Percentiles rank a stretch among this genome's conserved stretches.
Conservation (phyloP, 2,113 vertebrate genomes). For the Saguinus midas region DNA sequence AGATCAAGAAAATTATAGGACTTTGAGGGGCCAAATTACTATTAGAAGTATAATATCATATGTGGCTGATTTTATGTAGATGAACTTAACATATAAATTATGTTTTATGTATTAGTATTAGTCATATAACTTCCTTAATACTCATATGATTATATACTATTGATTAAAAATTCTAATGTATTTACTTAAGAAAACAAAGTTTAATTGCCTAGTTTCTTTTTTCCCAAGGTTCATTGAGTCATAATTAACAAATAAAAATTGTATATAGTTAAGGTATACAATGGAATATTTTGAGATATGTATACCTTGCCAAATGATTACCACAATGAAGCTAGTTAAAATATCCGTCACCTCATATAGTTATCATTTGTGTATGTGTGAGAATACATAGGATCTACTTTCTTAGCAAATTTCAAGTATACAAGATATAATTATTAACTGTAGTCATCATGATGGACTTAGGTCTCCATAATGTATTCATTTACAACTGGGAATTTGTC, state of each 20-base stretch:
- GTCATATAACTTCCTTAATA: not conserved
- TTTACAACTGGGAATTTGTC: not conserved
- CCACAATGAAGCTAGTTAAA: not conserved
- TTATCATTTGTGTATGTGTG: not conserved
- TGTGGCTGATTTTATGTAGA: not conserved
- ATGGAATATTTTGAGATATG: not conserved
- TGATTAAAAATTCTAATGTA: not conserved
- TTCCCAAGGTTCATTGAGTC: not conserved
- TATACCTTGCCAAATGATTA: not conserved
- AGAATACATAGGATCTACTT: not conserved
- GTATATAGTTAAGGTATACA: not conserved
- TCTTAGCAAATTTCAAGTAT: not conserved
- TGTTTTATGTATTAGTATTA: not conserved
- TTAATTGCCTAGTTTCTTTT: not conserved
- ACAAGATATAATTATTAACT: not conserved
- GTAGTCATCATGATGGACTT: not conserved
- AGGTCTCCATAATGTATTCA: not conserved
- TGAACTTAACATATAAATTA: not conserved
- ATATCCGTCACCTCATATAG: not conserved
- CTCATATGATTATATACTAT: not conserved
- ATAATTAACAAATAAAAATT: not conserved
- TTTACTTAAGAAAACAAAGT: not conserved
- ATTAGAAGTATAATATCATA: not conserved
- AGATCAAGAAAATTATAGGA: not conserved
- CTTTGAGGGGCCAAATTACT: not conserved